phyloP scores from a whole-genome alignment of 2,797 vertebrate genomes.

The Cossypha dichroa region DNA sequence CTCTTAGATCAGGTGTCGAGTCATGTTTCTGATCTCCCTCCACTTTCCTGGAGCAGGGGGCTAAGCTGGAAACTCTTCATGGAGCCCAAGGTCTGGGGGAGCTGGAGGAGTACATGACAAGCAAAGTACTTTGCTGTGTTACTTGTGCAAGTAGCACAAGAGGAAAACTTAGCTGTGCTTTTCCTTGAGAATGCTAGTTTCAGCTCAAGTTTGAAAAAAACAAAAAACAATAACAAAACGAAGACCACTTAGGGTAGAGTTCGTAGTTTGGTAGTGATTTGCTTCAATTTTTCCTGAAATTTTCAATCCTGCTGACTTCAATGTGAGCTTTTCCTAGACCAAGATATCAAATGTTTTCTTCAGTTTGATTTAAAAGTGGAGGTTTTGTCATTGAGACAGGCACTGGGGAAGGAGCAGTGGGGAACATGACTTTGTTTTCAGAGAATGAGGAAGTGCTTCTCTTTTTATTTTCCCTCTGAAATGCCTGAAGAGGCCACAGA shows the following conservation, averaged over 20 bases:
- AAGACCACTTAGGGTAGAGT: background rate
- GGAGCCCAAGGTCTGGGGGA: background rate
- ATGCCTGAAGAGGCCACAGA: background rate
- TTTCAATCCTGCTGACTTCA: background rate
- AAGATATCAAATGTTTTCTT: background rate
- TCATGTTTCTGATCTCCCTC: background rate
- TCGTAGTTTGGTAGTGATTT: accelerated
- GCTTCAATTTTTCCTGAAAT: background rate
- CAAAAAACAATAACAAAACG: background rate
- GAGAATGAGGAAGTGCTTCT: background rate
- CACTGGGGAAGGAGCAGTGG: background rate
- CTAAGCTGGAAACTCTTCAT: background rate
- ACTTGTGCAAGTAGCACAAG: background rate
- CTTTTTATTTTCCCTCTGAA: background rate
- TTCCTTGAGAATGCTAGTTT: background rate
- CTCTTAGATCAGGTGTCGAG: background rate
- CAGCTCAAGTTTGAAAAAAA: background rate
- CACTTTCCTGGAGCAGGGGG: background rate
- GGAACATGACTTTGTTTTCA: background rate
- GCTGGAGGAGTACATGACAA: background rate
- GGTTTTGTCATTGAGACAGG: background rate
- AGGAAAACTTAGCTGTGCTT: background rate
- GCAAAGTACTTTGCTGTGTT: background rate
- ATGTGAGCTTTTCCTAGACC: background rate
- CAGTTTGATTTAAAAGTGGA: background rate